Conservation (phyloP, 2,888 invertebrate species). For the Drosophila acutilabella region DNA sequence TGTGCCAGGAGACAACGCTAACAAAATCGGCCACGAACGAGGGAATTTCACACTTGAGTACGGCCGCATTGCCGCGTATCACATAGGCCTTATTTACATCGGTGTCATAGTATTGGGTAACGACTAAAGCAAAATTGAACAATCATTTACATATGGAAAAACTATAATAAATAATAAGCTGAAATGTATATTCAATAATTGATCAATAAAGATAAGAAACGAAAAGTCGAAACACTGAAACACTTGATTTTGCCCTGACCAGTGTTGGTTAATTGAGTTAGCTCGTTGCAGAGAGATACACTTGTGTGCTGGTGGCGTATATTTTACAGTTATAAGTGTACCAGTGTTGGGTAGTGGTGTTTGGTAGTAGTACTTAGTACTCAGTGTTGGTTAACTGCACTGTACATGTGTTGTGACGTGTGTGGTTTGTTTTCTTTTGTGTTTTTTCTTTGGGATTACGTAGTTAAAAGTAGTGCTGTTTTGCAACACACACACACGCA, state of each 20-base stretch:
- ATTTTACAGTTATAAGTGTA: conserved; percentile 69
- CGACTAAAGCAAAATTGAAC: conserved; percentile 87
- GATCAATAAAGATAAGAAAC: conserved; percentile 13
- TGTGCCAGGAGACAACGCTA: conserved; percentile 93
- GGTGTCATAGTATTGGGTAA: conserved; percentile 95
- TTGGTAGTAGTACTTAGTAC: conserved; percentile 42
- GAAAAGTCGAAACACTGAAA: conserved; percentile 21
- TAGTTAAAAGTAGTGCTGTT: conserved; percentile 61
- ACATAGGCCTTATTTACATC: conserved; percentile 97
- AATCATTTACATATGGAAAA: conserved; percentile 23
- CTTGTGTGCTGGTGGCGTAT: conserved; percentile 45
- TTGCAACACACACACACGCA: conserved; percentile 65
- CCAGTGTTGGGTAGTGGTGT: conserved; percentile 28
- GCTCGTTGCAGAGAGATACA: conserved; percentile 40
- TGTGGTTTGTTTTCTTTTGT: conserved; percentile 25
- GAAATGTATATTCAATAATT: conserved; percentile 22
- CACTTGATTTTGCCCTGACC: conserved; percentile 46
- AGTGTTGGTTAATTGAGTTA: conserved; percentile 73
- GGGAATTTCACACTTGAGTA: conserved; percentile 95
- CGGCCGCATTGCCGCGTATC: conserved; percentile 94
- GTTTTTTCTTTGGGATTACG: conserved; percentile 2
- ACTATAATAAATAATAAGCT: conserved; percentile 21
- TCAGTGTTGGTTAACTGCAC: conserved; percentile 60
- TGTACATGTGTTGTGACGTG: conserved; percentile 45
- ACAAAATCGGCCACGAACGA: conserved; percentile 97